These are phyloP conservation scores for Caenorhabditis remanei DNA, from an alignment of 1,140 invertebrate species.

Conservation along the genomic window DNA sequence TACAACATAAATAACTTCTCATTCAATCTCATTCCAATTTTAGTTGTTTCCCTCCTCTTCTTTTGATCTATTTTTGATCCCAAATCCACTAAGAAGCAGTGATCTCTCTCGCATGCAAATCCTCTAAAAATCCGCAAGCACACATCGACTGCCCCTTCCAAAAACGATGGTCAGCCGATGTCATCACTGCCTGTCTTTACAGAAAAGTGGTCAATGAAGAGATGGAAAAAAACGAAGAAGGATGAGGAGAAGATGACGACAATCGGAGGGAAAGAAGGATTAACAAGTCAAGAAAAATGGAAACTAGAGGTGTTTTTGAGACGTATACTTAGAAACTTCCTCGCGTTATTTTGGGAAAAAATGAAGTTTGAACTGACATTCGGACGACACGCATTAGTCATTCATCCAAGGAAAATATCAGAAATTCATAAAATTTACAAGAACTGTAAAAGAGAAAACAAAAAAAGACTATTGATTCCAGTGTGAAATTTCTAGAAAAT, in stretches of 20 bases:
- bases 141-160: background rate
- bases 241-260: conserved; percentile 1
- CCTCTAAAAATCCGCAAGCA: conserved; percentile 33
- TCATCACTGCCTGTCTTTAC: conserved; percentile 5
- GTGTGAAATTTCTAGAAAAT: too few relatives aligned
- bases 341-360: background rate
- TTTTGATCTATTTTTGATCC: conserved; percentile 46
- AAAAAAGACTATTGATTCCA: too few relatives aligned
- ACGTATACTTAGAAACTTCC: conserved; percentile 32
- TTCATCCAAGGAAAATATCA: background rate
- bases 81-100: conserved; percentile 51
- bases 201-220: conserved; percentile 36
- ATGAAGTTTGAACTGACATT: background rate
- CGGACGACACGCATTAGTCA: background rate
- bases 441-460: too few relatives aligned
- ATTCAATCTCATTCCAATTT: background rate
- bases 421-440: too few relatives aligned
- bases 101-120: conserved; percentile 27
- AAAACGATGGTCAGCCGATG: conserved; percentile 20
- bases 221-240: background rate
- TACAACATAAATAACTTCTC: background rate
- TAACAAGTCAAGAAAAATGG: conserved; percentile 21
- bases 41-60: conserved; percentile 14
- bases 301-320: conserved; percentile 50
- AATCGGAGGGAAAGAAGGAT: conserved; percentile 46